Base-by-base conservation (phyloP, 2,888 invertebrate species). In the Drosophila subquinaria region DNA sequence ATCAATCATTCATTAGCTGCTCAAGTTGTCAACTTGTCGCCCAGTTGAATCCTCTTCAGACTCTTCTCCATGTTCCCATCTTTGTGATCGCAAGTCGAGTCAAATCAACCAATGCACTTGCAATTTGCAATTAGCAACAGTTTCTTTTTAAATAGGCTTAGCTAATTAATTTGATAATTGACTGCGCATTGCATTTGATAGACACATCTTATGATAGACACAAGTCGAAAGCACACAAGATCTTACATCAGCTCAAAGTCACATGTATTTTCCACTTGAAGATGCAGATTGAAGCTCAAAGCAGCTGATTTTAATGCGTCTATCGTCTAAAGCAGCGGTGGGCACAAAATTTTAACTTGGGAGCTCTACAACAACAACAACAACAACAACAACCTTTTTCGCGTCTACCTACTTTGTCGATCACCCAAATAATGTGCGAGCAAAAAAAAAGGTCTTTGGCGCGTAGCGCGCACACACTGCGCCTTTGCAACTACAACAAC, bases 1-100 rank as follows among this genome's bases (percentile, higher is more conserved):
- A 89, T 89, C 89, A 90, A 89, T 89, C 89, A 90, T 90, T 84
- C 90, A 89, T 84, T 89, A 82, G 78, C 87, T 73, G 89, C 78
- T 90, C 88, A 89, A 84, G 78, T 76, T 88, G 88, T 85, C 87
- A 81, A 69, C 84, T 86, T 81, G 81, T 67, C 61, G 60, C 33
- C 38, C 47, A 62, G 45, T 17, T 40, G 57, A 59, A 55, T 47
- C 36, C 68, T 61, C 50, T 55, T 13, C 56, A 38, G 56, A 20
- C 33, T 51, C 47, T 79, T 70, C 66, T 6, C 17, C 13, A 20
- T 6, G 20, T 6, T 5, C 13, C 8, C 13, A 20, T 35, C 50
- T 35, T 23, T 73, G 51, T 86, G 73, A 72, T 10, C 20, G 33
- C 35, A 20, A 27, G 20, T 33, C n/a, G n/a, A 33, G 17, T 36